Evolutionary conservation across 2,113 vertebrate species (phyloP), one percentile per base, ranked within the genome.

Genomic region (Amazona vittata): DNA sequence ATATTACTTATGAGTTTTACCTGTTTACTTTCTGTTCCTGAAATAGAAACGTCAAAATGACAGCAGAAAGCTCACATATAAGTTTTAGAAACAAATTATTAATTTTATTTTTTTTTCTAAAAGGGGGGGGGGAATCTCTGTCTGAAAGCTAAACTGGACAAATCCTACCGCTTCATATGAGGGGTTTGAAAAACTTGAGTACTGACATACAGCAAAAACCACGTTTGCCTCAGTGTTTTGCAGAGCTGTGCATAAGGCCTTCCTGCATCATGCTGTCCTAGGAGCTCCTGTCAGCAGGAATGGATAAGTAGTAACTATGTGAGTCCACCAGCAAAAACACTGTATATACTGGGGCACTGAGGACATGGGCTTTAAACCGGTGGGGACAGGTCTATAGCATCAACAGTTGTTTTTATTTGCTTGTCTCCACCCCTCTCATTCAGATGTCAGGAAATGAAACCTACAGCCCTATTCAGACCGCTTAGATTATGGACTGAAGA

Each of bases 1-100:
- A 95, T 95, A 82, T 86, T 97, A 90, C 89, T 95, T 97, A 93
- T 9, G 84, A 85, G 8, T 98, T 95, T 95, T 95, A 94, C 81
- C 49, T 95, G 83, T 97, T 97, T 97, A 87, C 76, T 93, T 96
- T 89, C 74, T 96, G 62, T 89, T 95, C 80, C 77, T 94, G 74
- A 97, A 94, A 92, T 90, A 95, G 81, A 97, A 97, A 88, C 33
- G 76, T 84, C 83, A 86, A 68, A 95, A 86, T 88, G 26, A 94
- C 73, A 88, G 41, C 53, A 49, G 44, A 63, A 93, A 96, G 57
- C 44, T 86, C 33, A 82, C 74, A 44, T 15, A 63, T 60, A 89
- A 11, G 3, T 25, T 90, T 88, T 83, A 31, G 28, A 49, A 14
- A 10, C 22, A 77, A 59, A 29, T 65, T 39, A 28, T 21, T 57